phyloP scores from a whole-genome alignment of 2,888 invertebrate genomes.

The Amiota minor region DNA sequence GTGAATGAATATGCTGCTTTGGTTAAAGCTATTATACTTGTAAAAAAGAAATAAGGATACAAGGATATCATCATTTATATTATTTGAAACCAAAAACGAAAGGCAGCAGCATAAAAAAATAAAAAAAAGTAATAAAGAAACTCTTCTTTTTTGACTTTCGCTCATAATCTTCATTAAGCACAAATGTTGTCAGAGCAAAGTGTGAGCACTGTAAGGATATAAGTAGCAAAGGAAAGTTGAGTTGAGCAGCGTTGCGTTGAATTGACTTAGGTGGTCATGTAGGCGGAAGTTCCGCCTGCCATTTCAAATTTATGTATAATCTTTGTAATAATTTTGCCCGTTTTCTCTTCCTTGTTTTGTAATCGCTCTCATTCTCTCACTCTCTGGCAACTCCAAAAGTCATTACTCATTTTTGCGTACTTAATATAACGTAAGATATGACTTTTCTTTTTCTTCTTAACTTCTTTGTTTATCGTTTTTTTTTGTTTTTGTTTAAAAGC shows the following conservation, averaged over 20 bases:
- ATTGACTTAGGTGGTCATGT: too few species aligned
- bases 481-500: too few species aligned
- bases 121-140: too few species aligned
- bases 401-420: slow-evolving; percentile 66
- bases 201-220: too few species aligned
- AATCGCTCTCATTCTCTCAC: slow-evolving; percentile 9
- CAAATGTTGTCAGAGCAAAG: slow-evolving; percentile 42
- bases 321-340: slow-evolving; percentile 39
- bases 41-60: too few species aligned
- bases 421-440: slow-evolving; percentile 61
- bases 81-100: slow-evolving; percentile 33
- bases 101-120: not conserved
- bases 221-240: too few species aligned
- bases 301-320: slow-evolving; percentile 18
- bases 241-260: too few species aligned
- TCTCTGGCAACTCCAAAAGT: slow-evolving; percentile 61
- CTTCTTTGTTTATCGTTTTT: too few species aligned
- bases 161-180: slow-evolving; percentile 67
- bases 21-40: not conserved
- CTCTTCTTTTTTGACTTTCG: slow-evolving; percentile 28
- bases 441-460: slow-evolving; percentile 47
- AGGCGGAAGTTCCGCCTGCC: not conserved
- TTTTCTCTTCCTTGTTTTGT: slow-evolving; percentile 43
- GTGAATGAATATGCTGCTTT: not conserved
- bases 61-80: slow-evolving; percentile 37